Evolutionary conservation across 2,113 vertebrate genomes (phyloP).

Genomic region (Variabilichromis moorii): DNA sequence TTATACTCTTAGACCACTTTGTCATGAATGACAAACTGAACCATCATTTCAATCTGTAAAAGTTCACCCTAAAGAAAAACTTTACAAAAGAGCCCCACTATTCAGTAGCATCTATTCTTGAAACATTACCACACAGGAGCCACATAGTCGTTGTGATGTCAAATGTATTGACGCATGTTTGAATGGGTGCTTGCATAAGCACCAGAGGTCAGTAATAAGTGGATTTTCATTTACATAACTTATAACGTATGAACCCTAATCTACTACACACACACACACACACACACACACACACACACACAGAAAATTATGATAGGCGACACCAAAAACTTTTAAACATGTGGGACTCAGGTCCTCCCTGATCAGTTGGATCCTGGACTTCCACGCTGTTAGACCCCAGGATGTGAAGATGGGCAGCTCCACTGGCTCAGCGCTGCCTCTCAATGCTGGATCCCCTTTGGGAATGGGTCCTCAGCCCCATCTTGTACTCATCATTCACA

Average conservation of each 20-base stretch:
- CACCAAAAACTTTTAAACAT: background rate
- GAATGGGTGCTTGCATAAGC: background rate
- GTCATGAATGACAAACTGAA: background rate
- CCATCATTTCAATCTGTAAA: background rate
- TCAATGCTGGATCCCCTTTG: background rate
- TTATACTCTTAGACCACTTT: background rate
- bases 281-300: background rate
- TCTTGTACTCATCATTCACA: background rate
- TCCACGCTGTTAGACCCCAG: background rate
- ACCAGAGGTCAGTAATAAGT: background rate
- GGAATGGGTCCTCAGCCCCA: background rate
- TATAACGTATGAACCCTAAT: background rate
- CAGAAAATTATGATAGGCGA: background rate
- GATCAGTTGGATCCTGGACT: background rate
- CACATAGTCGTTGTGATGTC: background rate
- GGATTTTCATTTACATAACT: background rate
- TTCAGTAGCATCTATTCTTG: background rate
- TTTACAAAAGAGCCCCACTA: background rate
- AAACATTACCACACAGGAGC: background rate
- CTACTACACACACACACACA: background rate
- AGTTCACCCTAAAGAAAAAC: background rate
- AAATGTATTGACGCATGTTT: background rate
- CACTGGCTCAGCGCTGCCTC: background rate
- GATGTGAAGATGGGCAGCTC: background rate
- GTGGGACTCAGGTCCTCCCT: background rate